Percentiles rank a stretch among this genome's conserved stretches.
These are phyloP conservation scores for Phalacrocorax pelagicus DNA, from an alignment of 2,113 vertebrate genomes.

Conservation along the genomic window DNA sequence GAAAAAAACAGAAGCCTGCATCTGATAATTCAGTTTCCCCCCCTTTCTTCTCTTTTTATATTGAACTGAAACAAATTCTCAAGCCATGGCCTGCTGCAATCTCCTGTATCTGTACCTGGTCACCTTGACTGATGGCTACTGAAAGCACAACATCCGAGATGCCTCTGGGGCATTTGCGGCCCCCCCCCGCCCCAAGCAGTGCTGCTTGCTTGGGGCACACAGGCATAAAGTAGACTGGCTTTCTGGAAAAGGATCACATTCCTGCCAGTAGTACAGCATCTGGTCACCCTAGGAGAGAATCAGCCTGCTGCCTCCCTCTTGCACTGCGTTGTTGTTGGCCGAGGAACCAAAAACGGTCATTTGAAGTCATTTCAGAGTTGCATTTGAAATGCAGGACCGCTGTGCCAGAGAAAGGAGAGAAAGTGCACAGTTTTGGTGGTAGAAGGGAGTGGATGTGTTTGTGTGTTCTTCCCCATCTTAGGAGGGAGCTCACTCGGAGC, in stretches of 20 bases:
- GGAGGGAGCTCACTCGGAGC: background rate
- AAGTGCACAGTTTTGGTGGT: background rate
- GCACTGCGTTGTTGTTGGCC: background rate
- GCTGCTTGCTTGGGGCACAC: background rate
- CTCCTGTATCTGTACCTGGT: background rate
- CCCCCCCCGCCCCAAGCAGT: too few species aligned
- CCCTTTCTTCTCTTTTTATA: background rate
- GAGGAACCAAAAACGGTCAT: background rate
- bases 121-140: background rate
- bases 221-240: background rate
- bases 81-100: fast-evolving
- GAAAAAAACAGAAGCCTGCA: background rate
- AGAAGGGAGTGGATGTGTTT: background rate
- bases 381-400: background rate
- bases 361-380: slow-evolving; percentile 47
- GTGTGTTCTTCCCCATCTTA: background rate
- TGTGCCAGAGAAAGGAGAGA: background rate
- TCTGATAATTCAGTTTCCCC: fast-evolving
- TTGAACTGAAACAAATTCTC: background rate
- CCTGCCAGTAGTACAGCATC: background rate
- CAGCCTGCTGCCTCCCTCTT: background rate
- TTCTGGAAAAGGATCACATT: background rate
- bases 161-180: background rate
- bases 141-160: background rate
- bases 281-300: slow-evolving; percentile 17